A percentile compares a stretch with the other conserved stretches of the same genome.
Evolutionary conservation across 92 coral and sea anemone genomes (phyloP).

Genomic region (Palythoa caribaeorum): DNA sequence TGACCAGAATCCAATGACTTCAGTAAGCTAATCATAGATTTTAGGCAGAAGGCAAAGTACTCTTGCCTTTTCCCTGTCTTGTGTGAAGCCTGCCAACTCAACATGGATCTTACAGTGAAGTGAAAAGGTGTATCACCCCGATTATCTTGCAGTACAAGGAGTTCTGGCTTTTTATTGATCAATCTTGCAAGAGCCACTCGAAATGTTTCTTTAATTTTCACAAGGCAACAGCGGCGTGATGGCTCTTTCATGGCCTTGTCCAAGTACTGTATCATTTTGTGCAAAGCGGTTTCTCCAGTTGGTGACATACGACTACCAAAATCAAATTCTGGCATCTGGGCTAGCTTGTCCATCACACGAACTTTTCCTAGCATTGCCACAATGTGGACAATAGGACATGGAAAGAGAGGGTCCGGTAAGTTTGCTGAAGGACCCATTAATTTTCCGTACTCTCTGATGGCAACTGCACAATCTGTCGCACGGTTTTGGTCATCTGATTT

Average conservation of each 20-base stretch:
- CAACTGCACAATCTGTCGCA: background rate
- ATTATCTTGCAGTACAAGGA: slow-evolving; percentile 24
- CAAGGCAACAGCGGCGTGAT: slow-evolving; percentile 33
- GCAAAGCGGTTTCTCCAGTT: slow-evolving; percentile 38
- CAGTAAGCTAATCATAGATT: slow-evolving; percentile 22
- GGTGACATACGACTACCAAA: slow-evolving; percentile 30
- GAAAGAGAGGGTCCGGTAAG: slow-evolving; percentile 15
- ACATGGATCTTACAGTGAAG: slow-evolving; percentile 31
- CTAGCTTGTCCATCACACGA: slow-evolving; percentile 27
- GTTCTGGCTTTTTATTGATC: slow-evolving; percentile 29
- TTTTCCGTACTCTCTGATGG: slow-evolving; percentile 29
- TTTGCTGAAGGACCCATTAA: slow-evolving; percentile 10
- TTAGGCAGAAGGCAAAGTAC: slow-evolving; percentile 34
- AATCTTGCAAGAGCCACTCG: slow-evolving; percentile 30
- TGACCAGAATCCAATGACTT: slow-evolving; percentile 15
- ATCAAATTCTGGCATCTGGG: slow-evolving; percentile 45
- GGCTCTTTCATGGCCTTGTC: slow-evolving; percentile 50
- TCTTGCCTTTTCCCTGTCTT: slow-evolving; percentile 32
- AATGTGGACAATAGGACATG: slow-evolving; percentile 30
- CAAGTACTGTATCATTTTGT: slow-evolving; percentile 36
- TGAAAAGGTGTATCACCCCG: slow-evolving; percentile 41
- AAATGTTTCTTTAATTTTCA: slow-evolving; percentile 43
- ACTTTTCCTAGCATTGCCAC: slow-evolving; percentile 41
- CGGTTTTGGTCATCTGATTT: slow-evolving; percentile 43
- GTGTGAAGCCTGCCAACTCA: slow-evolving; percentile 27